phyloP scores from a whole-genome alignment of 2,888 invertebrate species.

The Dioctria rufipes region DNA sequence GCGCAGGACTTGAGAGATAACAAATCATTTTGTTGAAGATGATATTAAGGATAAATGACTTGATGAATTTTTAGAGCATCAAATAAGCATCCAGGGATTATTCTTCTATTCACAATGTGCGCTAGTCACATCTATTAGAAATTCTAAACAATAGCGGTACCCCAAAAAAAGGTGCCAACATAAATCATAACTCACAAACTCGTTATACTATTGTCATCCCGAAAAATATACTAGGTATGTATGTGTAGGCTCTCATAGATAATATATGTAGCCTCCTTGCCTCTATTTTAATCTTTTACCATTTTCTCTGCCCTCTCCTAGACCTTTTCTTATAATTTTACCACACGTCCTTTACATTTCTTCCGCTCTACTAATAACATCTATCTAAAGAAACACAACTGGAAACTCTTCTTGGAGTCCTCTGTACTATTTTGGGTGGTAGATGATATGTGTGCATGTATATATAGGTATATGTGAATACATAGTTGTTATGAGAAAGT shows the following conservation, averaged over 20 bases:
- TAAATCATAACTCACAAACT: background rate
- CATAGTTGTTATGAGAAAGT: background rate
- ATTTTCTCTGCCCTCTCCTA: background rate
- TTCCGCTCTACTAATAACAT: conserved; percentile 5
- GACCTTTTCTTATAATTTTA: conserved; percentile 19
- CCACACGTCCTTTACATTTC: conserved; percentile 1
- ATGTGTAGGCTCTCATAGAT: background rate
- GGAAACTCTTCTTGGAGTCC: background rate
- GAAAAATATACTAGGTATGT: too few relatives aligned
- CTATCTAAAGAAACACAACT: background rate
- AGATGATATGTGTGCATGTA: too few relatives aligned
- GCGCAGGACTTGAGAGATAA: too few relatives aligned
- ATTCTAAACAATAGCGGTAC: background rate
- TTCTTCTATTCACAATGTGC: background rate
- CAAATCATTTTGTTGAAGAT: too few relatives aligned
- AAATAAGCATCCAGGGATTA: background rate
- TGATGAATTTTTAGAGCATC: background rate
- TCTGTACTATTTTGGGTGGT: too few relatives aligned
- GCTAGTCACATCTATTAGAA: background rate
- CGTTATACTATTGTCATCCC: background rate
- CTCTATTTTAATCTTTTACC: background rate
- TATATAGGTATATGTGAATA: background rate
- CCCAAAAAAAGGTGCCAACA: background rate
- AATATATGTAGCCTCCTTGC: background rate
- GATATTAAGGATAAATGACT: background rate